Conservation (phyloP, 1,140 invertebrate genomes). For the Cryptotermes secundus region DNA sequence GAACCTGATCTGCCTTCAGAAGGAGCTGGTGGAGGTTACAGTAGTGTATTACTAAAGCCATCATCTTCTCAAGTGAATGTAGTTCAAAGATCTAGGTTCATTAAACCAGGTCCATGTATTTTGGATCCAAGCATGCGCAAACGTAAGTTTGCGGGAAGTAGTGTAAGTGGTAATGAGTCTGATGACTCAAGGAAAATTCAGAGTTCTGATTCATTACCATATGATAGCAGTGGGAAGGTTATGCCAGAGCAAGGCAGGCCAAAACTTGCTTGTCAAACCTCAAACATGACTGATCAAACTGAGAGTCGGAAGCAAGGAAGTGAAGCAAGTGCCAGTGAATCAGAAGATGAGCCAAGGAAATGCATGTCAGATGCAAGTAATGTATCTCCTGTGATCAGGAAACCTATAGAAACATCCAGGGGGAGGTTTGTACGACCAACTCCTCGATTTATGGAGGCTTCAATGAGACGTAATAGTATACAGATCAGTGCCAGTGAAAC, state of each 20-base stretch:
- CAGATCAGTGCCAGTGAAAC: conserved; percentile 41
- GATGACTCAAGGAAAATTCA: neutral
- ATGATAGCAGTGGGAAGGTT: neutral
- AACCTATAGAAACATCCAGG: conserved; percentile 40
- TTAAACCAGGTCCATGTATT: conserved; percentile 47
- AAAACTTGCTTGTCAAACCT: conserved; percentile 32
- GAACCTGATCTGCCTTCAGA: neutral
- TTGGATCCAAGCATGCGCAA: conserved; percentile 44
- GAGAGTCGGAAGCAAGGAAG: conserved; percentile 52
- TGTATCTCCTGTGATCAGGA: conserved; percentile 40
- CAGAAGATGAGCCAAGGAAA: conserved; percentile 34
- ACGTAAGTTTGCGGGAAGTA: neutral
- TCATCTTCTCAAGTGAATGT: conserved; percentile 8
- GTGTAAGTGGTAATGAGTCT: neutral
- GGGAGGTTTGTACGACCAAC: neutral
- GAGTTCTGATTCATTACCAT: conserved; percentile 34
- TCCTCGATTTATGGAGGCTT: conserved; percentile 44
- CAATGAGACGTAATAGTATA: conserved; percentile 39
- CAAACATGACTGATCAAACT: too few species aligned
- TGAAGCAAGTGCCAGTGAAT: conserved; percentile 44
- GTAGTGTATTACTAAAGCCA: neutral
- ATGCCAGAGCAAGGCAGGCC: neutral
- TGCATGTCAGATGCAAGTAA: conserved; percentile 19
- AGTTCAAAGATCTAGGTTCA: conserved; percentile 45
- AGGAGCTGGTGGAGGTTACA: neutral